Percentiles rank a stretch among this genome's conserved stretches.
phyloP scores from a whole-genome alignment of 53 echinoderm and acorn worm genomes.

The Echinarachnius parma region DNA sequence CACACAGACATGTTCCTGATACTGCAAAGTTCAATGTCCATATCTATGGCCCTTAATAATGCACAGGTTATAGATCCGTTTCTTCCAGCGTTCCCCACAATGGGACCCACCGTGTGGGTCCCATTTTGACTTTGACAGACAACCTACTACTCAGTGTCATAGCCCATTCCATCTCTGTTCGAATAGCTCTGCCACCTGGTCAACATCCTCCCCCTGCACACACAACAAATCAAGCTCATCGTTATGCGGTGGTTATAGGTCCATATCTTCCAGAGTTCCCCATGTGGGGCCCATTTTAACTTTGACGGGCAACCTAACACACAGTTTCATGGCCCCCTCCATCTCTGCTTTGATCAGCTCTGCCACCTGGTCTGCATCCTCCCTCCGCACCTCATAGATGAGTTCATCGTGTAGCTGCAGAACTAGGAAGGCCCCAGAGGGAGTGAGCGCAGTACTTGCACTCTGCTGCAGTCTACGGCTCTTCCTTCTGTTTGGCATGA shows the following conservation, averaged over 20 bases:
- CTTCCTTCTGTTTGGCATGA: slow-evolving; percentile 23
- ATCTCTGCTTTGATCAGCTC: slow-evolving; percentile 84
- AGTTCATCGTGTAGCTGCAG: slow-evolving; percentile 97
- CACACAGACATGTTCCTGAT: no score
- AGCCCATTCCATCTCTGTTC: slow-evolving; percentile 86
- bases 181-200: slow-evolving; percentile 86
- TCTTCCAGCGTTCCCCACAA: slow-evolving; percentile 88
- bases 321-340: slow-evolving; percentile 82
- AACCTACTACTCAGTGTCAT: slow-evolving; percentile 68
- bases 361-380: slow-evolving; percentile 86
- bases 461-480: slow-evolving; percentile 34
- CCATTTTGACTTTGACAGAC: slow-evolving; percentile 93
- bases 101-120: no score
- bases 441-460: slow-evolving; percentile 31
- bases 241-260: slow-evolving; percentile 56
- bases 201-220: slow-evolving; percentile 89
- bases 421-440: slow-evolving; percentile 89
- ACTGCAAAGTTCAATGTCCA: no score
- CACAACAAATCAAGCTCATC: no score
- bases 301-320: slow-evolving; percentile 83
- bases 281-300: slow-evolving; percentile 96
- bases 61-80: slow-evolving; percentile 54
- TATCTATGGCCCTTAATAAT: no score
- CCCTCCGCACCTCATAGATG: slow-evolving; percentile 93
- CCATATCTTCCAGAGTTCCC: slow-evolving; percentile 74